These are phyloP conservation scores for Girardinichthys multiradiatus DNA, from an alignment of 2,113 vertebrate species.

Conservation along the genomic window DNA sequence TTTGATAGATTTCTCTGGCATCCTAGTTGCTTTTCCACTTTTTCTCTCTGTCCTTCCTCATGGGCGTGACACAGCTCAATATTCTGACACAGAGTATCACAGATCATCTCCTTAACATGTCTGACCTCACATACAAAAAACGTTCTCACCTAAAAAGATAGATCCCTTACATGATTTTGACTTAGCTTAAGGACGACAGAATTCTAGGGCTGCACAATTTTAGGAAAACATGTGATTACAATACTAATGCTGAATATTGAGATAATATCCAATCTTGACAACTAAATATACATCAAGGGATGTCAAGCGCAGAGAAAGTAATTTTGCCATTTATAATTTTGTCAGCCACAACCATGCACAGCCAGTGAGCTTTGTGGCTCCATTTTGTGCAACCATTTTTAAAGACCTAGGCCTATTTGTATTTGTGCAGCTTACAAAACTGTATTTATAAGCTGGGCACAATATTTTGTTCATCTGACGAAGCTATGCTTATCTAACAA, in stretches of 20 bases:
- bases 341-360: too few relatives aligned
- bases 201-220: background rate
- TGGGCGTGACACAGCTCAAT: slow-evolving; percentile 28
- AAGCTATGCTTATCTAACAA: too few relatives aligned
- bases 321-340: too few relatives aligned
- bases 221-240: background rate
- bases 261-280: background rate
- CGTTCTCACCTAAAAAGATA: background rate
- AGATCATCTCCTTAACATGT: background rate
- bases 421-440: too few relatives aligned
- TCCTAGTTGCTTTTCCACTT: slow-evolving; percentile 14
- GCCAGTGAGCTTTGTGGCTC: too few relatives aligned
- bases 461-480: too few relatives aligned
- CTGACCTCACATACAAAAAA: slow-evolving; percentile 1
- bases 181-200: background rate
- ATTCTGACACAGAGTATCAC: slow-evolving; percentile 4
- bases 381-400: too few relatives aligned
- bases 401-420: too few relatives aligned
- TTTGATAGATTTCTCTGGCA: slow-evolving; percentile 38
- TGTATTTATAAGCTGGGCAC: too few relatives aligned
- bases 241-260: background rate
- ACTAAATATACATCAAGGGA: background rate
- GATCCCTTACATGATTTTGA: background rate
- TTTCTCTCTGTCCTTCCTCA: slow-evolving; percentile 17
- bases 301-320: background rate